Conservation (phyloP, 2,113 vertebrate species). For the Poicephalus gulielmi region DNA sequence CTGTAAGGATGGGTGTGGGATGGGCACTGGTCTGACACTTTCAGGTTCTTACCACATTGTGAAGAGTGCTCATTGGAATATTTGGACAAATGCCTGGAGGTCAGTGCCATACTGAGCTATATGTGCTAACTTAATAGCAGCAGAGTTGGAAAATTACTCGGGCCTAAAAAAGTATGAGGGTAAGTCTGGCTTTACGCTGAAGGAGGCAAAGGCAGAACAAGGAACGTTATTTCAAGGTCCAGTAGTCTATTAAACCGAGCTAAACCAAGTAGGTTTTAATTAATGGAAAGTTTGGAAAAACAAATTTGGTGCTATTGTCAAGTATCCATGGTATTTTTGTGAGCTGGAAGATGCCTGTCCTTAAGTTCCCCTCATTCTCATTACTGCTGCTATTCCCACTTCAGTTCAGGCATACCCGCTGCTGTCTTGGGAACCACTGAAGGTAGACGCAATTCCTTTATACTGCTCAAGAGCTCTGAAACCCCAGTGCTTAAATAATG, state of each 20-base stretch:
- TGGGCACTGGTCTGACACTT: background rate
- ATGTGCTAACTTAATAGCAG: rapidly evolving
- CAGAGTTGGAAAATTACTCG: background rate
- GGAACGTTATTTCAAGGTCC: background rate
- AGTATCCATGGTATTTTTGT: background rate
- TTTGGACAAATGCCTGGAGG: background rate
- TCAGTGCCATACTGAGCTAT: background rate
- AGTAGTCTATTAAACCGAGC: background rate
- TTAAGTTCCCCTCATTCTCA: background rate
- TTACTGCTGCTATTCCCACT: background rate
- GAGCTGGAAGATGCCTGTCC: background rate
- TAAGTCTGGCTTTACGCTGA: background rate
- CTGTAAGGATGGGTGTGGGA: background rate
- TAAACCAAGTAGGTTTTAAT: background rate
- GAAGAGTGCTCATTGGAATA: background rate
- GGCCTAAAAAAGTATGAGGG: background rate
- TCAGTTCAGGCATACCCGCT: background rate
- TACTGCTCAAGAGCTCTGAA: background rate
- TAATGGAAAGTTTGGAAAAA: background rate
- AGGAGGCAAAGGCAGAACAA: background rate
- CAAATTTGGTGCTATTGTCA: background rate
- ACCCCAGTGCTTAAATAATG: slow-evolving; percentile 4
- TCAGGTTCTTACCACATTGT: background rate
- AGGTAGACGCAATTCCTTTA: background rate
- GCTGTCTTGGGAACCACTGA: background rate